Evolutionary conservation across 1,140 invertebrate species (phyloP), one percentile per base, ranked within the genome.

Genomic region (Orchestia grillus): DNA sequence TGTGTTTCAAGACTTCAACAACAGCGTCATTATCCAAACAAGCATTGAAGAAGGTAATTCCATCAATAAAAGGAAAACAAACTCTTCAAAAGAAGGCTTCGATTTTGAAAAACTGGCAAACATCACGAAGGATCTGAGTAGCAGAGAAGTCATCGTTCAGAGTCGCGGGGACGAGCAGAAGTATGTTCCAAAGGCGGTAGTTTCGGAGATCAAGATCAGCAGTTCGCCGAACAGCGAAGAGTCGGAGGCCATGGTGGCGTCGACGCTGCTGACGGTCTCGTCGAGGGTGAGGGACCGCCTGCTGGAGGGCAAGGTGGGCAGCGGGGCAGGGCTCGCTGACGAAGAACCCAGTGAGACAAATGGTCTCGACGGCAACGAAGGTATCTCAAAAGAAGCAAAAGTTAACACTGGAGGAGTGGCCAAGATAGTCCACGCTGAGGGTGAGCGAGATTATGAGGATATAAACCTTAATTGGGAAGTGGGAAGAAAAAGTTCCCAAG

Each of bases 1-100:
- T 44, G 44, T 94, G 0, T 94, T 94, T 94, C 41, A 94, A 36
- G 92, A 95, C 87, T 90, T 45, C 62, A n/a, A 45, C 95, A 45
- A 45, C 43, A 62, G 96, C 87, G 91, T 62, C 62, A 62, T 92
- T 40, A 95, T 87, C 77, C 92, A 96, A 95, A 95, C 96, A 40
- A 96, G 62, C 87, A 96, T 90, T 44, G 44, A 94, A 44, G 92
- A 94, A 8, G 92, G 44, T 45, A 94, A 94, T 47, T 94, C 92
- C 44, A 94, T n/a, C 36, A 42, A 91, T 3, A 42, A 28, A 42
- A 91, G 88, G 15, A 91, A 42, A 8, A 44, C 0, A 19, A 44
- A 4, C 15, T 91, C 88, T 8, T 43, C 88, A 91, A 45, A 44
- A 23, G 92, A 94, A 94, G 92, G 3, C 40, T 94, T 94, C 40